Evolutionary conservation across 2,113 vertebrate species (phyloP).

Genomic region (Mustela lutreola): DNA sequence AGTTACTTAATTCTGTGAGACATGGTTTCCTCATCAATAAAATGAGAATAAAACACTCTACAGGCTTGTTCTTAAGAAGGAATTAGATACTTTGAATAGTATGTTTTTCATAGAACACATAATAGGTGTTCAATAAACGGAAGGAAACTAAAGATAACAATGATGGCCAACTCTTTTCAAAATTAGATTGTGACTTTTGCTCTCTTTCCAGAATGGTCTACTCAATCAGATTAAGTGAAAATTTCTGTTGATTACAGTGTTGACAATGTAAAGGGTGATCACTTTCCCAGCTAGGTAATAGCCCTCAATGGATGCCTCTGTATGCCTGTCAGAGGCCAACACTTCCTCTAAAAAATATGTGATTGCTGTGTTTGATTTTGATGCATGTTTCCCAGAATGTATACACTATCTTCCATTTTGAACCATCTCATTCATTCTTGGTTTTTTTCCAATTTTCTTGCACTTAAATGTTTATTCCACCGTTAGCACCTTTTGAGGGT

Average conservation of each 20-base stretch:
- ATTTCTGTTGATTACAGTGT: background rate
- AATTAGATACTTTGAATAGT: background rate
- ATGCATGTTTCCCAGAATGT: background rate
- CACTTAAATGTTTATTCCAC: background rate
- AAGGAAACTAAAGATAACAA: background rate
- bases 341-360: background rate
- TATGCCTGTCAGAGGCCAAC: background rate
- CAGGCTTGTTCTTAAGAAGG: background rate
- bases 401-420: background rate
- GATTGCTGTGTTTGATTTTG: background rate
- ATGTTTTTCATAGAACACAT: background rate
- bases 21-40: background rate
- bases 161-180: background rate
- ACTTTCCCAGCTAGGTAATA: background rate
- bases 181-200: background rate
- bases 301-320: background rate
- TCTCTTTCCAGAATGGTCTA: background rate
- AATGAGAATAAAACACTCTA: background rate
- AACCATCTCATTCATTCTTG: background rate
- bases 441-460: background rate
- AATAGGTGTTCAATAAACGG: background rate
- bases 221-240: background rate
- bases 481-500: background rate
- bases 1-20: background rate
- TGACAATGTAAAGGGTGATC: background rate